These are phyloP conservation scores for Coluber constrictor DNA, from an alignment of 2,797 vertebrate species.

Conservation along the genomic window DNA sequence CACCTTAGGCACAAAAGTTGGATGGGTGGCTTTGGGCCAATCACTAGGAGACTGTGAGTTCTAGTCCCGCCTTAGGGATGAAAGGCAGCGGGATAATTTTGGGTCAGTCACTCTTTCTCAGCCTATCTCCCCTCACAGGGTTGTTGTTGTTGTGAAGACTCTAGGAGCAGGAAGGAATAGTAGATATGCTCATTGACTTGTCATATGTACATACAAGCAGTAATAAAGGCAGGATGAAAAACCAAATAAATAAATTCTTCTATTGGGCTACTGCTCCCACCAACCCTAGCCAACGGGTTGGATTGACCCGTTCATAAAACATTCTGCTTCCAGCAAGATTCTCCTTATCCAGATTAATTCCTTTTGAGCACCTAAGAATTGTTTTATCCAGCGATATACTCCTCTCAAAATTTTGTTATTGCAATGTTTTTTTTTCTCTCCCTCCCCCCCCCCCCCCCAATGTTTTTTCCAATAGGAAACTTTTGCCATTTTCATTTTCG, in stretches of 20 bases:
- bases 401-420: background rate
- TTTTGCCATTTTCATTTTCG: constrained; percentile 96
- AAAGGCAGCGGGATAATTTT: too few relatives aligned
- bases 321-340: background rate
- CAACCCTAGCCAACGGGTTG: background rate
- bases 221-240: background rate
- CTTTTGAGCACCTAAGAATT: background rate
- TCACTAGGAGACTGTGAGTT: background rate
- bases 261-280: background rate
- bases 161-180: too few relatives aligned
- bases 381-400: background rate
- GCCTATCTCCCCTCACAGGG: too few relatives aligned
- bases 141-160: too few relatives aligned
- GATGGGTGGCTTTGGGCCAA: background rate
- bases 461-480: constrained; percentile 81
- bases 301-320: background rate
- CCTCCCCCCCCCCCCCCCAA: constrained; percentile 12
- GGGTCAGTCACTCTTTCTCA: too few relatives aligned
- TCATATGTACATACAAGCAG: background rate
- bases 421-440: background rate
- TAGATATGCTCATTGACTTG: background rate
- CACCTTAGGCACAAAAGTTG: too few relatives aligned
- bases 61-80: background rate
- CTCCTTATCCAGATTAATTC: background rate
- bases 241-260: background rate